Evolutionary conservation across 2,797 vertebrate genomes (phyloP).

Genomic region (Enteromius anoplus): DNA sequence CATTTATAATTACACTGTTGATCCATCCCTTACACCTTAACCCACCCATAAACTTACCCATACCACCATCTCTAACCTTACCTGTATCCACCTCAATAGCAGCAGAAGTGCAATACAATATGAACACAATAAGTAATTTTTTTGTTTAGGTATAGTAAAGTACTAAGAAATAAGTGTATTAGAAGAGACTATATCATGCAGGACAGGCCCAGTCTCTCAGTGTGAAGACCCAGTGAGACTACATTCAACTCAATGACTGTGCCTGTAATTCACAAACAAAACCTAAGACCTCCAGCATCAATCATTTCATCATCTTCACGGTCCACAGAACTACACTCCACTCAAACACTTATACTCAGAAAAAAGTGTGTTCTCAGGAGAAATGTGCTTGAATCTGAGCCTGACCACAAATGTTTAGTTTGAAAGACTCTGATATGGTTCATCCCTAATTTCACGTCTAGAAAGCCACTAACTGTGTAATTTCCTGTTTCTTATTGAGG

Average conservation of each 20-base stretch:
- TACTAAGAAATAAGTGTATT: background rate
- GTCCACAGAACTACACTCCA: background rate
- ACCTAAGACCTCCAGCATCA: too few species aligned
- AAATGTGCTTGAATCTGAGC: background rate
- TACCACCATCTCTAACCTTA: too few species aligned
- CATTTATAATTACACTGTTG: too few species aligned
- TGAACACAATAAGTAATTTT: too few species aligned
- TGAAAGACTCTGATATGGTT: slow-evolving; percentile 71
- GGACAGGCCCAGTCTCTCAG: too few species aligned
- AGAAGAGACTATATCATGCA: background rate
- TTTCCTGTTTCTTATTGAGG: slow-evolving; percentile 79
- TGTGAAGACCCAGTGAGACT: background rate
- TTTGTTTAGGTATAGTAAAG: too few species aligned
- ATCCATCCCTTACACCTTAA: too few species aligned
- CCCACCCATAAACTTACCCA: too few species aligned
- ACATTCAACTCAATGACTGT: background rate
- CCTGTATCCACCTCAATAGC: too few species aligned
- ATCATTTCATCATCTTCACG: background rate
- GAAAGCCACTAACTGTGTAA: slow-evolving; percentile 79
- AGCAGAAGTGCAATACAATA: too few species aligned
- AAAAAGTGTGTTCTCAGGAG: background rate
- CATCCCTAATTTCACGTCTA: slow-evolving; percentile 76
- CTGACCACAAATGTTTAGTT: slow-evolving; percentile 71
- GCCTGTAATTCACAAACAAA: background rate
- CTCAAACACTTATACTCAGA: background rate